Percentiles rank a stretch among this genome's conserved stretches.
phyloP scores from a whole-genome alignment of 1,140 invertebrate species.

The Pararge aegeria region DNA sequence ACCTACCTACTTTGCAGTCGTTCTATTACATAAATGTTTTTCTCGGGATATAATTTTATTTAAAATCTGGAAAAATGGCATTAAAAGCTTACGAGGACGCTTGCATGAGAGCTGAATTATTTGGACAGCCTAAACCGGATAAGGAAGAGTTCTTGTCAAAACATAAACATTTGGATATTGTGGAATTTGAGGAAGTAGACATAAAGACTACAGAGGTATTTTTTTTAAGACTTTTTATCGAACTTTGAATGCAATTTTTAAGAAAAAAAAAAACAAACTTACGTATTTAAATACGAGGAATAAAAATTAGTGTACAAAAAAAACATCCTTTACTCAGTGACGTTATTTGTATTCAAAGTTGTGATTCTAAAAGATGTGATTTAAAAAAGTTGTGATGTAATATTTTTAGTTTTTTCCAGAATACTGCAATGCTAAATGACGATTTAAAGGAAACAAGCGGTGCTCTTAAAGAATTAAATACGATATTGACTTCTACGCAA shows the following conservation, averaged over 20 bases:
- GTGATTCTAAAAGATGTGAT: too few species aligned
- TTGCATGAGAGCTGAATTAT: constrained; percentile 86
- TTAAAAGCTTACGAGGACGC: constrained; percentile 85
- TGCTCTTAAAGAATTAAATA: constrained; percentile 91
- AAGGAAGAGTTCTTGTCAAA: constrained; percentile 83
- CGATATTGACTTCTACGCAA: constrained; percentile 89
- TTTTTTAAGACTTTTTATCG: neutral
- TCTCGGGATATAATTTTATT: constrained; percentile 2
- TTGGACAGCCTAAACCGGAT: constrained; percentile 84
- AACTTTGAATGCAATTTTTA: neutral
- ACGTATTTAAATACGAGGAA: neutral
- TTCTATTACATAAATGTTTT: constrained; percentile 15
- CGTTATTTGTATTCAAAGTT: too few species aligned
- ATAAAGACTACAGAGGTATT: constrained; percentile 76
- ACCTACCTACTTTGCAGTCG: neutral
- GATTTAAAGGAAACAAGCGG: constrained; percentile 84
- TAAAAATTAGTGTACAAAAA: neutral
- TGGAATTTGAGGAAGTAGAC: constrained; percentile 74
- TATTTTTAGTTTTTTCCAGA: constrained; percentile 40
- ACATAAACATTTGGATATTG: constrained; percentile 70
- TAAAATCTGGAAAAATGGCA: constrained; percentile 65
- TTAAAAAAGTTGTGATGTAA: neutral
- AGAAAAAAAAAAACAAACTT: neutral
- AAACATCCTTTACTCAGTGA: too few species aligned
- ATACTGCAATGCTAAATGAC: constrained; percentile 82